Base-by-base conservation (phyloP, 2,797 vertebrate species). In the Mormyrus hasselquistii region DNA sequence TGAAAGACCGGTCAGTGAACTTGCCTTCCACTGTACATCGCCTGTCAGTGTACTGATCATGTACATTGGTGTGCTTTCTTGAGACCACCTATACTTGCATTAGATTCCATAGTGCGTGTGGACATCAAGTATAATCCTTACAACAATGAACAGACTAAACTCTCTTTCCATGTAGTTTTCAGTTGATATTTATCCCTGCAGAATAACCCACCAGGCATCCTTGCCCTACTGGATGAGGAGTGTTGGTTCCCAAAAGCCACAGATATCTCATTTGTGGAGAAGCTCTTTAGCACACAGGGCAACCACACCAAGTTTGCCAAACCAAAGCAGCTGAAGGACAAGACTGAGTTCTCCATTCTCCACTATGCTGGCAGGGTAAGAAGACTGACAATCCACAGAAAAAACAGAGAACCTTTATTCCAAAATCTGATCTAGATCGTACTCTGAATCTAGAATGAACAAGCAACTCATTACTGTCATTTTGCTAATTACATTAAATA, bases 181-280 rank as follows among this genome's bases (percentile, higher is more conserved):
- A 85, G 25, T 25, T 25, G 47, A 29, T 25, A 59, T 69, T 59
- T 87, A 50, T 89, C 8, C 0, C 89, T 95, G 41, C 93, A 99
- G 98, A 99, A 98, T 93, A 99, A 99, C 93, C 98, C 98, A 38
- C 98, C 98, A 0, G 98, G 98, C 49, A 96, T 99, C 90, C 92
- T 99, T 94, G 97, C 98, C 90, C 95, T 99, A 92, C 94, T 99
- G 94, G 98, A 99, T 88, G 98, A 99, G 92, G 98, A 99, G 91
- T 99, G 98, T 90, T 99, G 98, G 98, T 99, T 99, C 94, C 98
- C 98, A 88, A 99, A 99, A 95, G 98, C 98, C 90, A 99, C 98
- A 0, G 98, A 99, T 89, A 92, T 97, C 8, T 99, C 98, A 55
- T 99, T 99, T 83, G 98, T 99, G 90, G 98, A 99, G 92, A 99